Evolutionary conservation across 2,113 vertebrate species (phyloP).

Genomic region (Mellivora capensis): DNA sequence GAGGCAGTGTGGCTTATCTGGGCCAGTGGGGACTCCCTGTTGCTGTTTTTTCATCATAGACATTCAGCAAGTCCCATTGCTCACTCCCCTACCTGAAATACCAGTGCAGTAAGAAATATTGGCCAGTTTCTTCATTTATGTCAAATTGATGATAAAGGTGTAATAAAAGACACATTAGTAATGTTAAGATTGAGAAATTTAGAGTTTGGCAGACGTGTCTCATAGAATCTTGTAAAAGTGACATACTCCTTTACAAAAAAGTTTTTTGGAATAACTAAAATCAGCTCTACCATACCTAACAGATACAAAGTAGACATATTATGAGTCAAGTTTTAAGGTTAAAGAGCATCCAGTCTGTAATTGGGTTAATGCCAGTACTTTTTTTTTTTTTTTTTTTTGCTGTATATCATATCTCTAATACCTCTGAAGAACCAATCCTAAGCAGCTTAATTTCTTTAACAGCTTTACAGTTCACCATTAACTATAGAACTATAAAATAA

Average conservation of each 20-base stretch:
- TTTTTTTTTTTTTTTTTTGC: background rate
- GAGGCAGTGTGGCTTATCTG: slow-evolving; percentile 77
- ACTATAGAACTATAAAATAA: slow-evolving; percentile 59
- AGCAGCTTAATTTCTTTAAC: slow-evolving; percentile 59
- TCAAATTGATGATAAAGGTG: background rate
- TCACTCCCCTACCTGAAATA: slow-evolving; percentile 73
- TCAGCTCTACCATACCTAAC: background rate
- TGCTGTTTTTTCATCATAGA: slow-evolving; percentile 79
- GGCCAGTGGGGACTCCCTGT: slow-evolving; percentile 78
- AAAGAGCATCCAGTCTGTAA: slow-evolving; percentile 18
- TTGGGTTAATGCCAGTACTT: slow-evolving; percentile 13
- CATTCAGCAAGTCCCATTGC: slow-evolving; percentile 74
- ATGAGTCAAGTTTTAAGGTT: slow-evolving; percentile 49
- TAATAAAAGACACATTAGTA: slow-evolving; percentile 55
- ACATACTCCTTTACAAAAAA: slow-evolving; percentile 3
- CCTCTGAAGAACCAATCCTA: slow-evolving; percentile 45
- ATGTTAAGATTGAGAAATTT: slow-evolving; percentile 29
- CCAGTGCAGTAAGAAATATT: slow-evolving; percentile 81
- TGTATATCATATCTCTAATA: background rate
- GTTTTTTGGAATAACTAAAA: background rate
- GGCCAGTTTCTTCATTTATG: slow-evolving; percentile 76
- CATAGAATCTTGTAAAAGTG: slow-evolving; percentile 10
- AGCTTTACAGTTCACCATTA: slow-evolving; percentile 57
- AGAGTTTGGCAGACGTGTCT: background rate
- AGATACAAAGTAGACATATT: slow-evolving; percentile 5